Percentiles rank a stretch among this genome's conserved stretches.
These are phyloP conservation scores for Trogon melanurus DNA, from an alignment of 2,113 vertebrate genomes.

Conservation along the genomic window DNA sequence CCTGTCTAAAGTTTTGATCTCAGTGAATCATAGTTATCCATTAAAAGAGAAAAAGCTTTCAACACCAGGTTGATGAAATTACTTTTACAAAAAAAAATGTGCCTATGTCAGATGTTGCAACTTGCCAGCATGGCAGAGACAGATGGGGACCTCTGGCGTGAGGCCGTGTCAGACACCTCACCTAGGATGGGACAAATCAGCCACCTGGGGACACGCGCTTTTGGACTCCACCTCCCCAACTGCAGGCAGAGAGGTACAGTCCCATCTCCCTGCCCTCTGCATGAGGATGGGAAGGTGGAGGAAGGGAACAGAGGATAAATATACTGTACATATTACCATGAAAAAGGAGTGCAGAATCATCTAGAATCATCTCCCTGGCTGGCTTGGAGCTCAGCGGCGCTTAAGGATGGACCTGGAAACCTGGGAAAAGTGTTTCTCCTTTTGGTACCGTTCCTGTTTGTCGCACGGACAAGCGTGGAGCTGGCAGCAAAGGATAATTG, in stretches of 20 bases:
- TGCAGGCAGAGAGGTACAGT: background rate
- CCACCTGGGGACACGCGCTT: background rate
- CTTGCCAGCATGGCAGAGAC: background rate
- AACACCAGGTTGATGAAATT: background rate
- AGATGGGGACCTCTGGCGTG: background rate
- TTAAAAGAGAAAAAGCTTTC: background rate
- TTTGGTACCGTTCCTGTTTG: background rate
- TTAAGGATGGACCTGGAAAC: background rate
- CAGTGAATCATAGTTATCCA: background rate
- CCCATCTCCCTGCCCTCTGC: background rate
- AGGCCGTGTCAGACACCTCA: background rate
- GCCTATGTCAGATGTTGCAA: background rate
- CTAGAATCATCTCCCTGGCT: background rate
- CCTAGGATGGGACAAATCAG: background rate
- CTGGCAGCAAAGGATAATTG: background rate
- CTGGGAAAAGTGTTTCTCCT: background rate
- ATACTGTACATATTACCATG: accelerated
- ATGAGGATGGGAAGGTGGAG: background rate
- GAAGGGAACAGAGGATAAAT: background rate
- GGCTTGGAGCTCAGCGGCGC: background rate
- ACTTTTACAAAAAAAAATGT: background rate
- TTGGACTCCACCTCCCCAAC: background rate
- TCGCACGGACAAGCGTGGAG: background rate
- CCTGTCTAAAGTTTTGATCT: background rate
- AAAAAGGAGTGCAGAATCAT: background rate